Evolutionary conservation across 2,113 vertebrate species (phyloP).

Genomic region (Lagenorhynchus albirostris): DNA sequence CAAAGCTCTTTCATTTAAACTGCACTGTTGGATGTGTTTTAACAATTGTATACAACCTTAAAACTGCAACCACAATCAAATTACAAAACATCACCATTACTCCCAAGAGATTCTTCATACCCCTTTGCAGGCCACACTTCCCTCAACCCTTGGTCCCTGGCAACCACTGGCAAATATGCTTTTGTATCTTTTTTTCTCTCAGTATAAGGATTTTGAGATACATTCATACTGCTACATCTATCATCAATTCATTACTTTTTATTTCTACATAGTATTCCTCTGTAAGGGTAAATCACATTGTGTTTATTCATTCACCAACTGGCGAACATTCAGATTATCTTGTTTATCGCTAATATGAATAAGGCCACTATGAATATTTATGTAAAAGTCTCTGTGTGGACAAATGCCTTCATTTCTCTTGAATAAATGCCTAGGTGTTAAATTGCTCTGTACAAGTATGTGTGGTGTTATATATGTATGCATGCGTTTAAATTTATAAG

Average conservation of each 20-base stretch:
- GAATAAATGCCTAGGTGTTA: background rate
- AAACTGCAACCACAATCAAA: background rate
- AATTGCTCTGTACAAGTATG: background rate
- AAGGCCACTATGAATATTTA: background rate
- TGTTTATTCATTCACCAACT: background rate
- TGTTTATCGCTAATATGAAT: background rate
- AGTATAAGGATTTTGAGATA: background rate
- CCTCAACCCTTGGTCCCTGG: background rate
- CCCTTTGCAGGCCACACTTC: rapidly evolving
- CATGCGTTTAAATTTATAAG: background rate
- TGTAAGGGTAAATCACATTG: background rate
- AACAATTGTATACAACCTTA: background rate
- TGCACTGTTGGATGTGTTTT: background rate
- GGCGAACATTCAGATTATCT: background rate
- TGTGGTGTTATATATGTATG: background rate
- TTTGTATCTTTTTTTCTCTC: background rate
- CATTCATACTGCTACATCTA: background rate
- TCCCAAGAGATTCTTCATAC: background rate
- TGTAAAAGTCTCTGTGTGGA: background rate
- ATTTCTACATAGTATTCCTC: background rate
- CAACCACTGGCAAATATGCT: background rate
- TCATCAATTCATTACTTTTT: background rate
- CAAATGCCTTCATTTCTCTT: background rate
- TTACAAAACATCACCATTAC: background rate
- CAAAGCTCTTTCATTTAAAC: background rate